Evolutionary conservation across 2,797 vertebrate species (phyloP).

Genomic region (Xerus rutilus): DNA sequence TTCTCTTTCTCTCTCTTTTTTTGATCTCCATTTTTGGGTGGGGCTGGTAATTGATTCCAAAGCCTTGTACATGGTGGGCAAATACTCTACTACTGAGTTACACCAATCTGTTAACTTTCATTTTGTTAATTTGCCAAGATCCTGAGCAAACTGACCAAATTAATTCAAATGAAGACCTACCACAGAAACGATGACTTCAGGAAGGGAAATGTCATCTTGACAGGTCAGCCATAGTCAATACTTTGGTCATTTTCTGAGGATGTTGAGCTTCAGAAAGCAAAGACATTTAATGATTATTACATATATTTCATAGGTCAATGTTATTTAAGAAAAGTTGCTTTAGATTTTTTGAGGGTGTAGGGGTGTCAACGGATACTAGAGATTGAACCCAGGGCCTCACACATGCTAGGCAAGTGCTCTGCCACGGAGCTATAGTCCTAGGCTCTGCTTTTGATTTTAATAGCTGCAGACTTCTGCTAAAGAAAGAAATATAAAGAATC

Average conservation of each 20-base stretch:
- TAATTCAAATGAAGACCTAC: not conserved
- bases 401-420: too few species aligned
- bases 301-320: not conserved
- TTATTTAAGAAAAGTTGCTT: constrained; percentile 36
- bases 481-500: constrained; percentile 48
- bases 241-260: constrained; percentile 12
- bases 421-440: too few species aligned
- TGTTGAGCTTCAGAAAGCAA: constrained; percentile 16
- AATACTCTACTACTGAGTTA: not conserved
- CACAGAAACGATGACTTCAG: not conserved
- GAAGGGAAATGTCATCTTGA: not conserved
- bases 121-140: not conserved
- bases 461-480: constrained; percentile 34
- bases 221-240: not conserved
- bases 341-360: not conserved
- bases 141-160: not conserved
- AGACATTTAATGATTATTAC: constrained; percentile 51
- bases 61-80: too few species aligned
- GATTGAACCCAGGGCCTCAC: too few species aligned
- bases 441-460: not conserved
- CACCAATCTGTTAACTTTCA: not conserved
- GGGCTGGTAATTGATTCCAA: too few species aligned
- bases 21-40: too few species aligned
- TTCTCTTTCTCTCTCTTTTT: not conserved
- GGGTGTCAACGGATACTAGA: too few species aligned